Conservation (phyloP, 2,113 vertebrate species). For the Syngnathus scovelli region DNA sequence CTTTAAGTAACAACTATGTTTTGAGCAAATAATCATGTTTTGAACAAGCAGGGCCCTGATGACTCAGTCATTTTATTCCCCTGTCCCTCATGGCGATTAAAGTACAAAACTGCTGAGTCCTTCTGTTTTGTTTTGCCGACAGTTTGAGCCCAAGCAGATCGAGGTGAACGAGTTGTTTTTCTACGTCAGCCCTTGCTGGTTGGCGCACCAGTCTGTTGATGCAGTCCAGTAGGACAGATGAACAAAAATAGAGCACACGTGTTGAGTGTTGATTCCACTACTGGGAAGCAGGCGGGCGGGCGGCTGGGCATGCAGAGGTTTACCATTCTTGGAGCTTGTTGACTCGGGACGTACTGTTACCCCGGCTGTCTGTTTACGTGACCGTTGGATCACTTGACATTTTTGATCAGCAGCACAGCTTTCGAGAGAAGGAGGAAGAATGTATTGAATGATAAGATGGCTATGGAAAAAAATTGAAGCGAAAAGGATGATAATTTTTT, state of each 20-base stretch:
- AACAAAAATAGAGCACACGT: slow-evolving; percentile 48
- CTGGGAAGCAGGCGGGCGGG: not conserved
- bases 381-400: slow-evolving; percentile 33
- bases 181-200: not conserved
- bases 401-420: slow-evolving; percentile 22
- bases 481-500: not conserved
- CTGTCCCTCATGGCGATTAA: slow-evolving; percentile 3
- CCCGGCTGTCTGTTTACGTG: slow-evolving; percentile 33
- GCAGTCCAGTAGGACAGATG: slow-evolving; percentile 14
- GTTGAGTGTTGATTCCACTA: slow-evolving; percentile 30
- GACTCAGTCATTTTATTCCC: slow-evolving; percentile 19
- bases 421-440: not conserved
- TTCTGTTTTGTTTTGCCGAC: slow-evolving; percentile 16
- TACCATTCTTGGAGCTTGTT: slow-evolving; percentile 50
- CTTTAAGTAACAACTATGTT: no score
- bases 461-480: not conserved
- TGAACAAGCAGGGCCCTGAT: not conserved
- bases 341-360: slow-evolving; percentile 36
- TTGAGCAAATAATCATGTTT: no score
- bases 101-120: slow-evolving; percentile 20
- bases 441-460: not conserved
- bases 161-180: slow-evolving; percentile 20
- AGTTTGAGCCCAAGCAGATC: slow-evolving; percentile 23
- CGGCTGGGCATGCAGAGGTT: not conserved
- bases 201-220: slow-evolving; percentile 12